Conservation (phyloP, 1,140 invertebrate genomes). For the Aphidius ervi region DNA sequence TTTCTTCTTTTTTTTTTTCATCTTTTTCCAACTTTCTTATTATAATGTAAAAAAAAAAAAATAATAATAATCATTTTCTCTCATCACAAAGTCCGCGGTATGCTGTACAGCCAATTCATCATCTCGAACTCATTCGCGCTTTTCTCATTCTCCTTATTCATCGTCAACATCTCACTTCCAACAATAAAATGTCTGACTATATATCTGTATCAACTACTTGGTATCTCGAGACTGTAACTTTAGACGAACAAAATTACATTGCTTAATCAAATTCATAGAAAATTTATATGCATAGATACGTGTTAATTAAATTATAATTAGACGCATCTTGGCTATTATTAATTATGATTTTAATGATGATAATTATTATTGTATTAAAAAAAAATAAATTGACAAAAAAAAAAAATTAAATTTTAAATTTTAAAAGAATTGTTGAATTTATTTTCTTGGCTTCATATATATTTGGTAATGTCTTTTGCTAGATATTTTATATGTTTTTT, state of each 20-base stretch:
- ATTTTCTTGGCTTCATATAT: too few relatives aligned
- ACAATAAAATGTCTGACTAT: constrained; percentile 2
- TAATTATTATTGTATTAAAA: neutral
- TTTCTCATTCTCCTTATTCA: constrained; percentile 9
- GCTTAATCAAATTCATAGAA: constrained; percentile 21
- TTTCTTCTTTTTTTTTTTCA: constrained; percentile 4
- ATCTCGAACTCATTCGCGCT: constrained; percentile 21
- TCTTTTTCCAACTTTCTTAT: neutral
- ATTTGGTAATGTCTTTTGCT: too few relatives aligned
- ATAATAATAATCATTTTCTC: neutral
- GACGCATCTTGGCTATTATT: constrained; percentile 2
- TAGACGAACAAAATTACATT: constrained; percentile 17
- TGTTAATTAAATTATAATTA: constrained; percentile 23
- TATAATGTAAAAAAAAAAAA: too few relatives aligned
- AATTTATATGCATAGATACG: constrained; percentile 23
- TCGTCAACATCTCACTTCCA: neutral
- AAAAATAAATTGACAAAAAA: too few relatives aligned
- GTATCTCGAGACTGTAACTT: constrained; percentile 12
- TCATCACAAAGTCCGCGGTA: neutral
- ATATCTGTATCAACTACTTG: neutral
- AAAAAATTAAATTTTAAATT: too few relatives aligned
- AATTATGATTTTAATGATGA: too few relatives aligned
- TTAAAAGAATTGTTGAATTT: too few relatives aligned
- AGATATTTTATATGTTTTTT: neutral
- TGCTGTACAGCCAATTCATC: constrained; percentile 18